phyloP scores from a whole-genome alignment of 2,113 vertebrate species.

The Spilogale gracilis region DNA sequence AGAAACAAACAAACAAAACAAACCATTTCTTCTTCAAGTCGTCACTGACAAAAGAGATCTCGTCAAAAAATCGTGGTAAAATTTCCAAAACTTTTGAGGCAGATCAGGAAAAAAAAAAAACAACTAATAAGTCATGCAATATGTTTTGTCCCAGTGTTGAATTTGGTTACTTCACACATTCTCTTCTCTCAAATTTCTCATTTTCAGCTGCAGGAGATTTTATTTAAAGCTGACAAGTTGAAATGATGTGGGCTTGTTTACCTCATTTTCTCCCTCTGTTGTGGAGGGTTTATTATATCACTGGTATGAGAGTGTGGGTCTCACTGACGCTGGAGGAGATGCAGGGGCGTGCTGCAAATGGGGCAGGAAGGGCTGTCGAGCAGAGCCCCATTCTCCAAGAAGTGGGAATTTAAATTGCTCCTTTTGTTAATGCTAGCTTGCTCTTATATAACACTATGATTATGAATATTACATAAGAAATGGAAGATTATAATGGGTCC shows the following conservation, averaged over 20 bases:
- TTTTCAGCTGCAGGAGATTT: slow-evolving; percentile 73
- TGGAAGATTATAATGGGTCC: slow-evolving; percentile 68
- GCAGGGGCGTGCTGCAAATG: slow-evolving; percentile 52
- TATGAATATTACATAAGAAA: slow-evolving; percentile 80
- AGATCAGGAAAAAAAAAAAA: slow-evolving; percentile 2
- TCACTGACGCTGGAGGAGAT: slow-evolving; percentile 46
- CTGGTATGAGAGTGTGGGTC: slow-evolving; percentile 60
- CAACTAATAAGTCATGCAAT: neutral
- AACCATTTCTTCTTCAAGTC: neutral
- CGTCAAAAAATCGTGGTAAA: slow-evolving; percentile 45
- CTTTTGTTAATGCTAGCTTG: slow-evolving; percentile 70
- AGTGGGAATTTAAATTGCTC: slow-evolving; percentile 71
- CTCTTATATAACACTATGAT: slow-evolving; percentile 77
- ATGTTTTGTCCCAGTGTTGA: slow-evolving; percentile 59
- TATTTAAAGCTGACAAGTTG: slow-evolving; percentile 81
- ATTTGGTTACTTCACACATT: slow-evolving; percentile 65
- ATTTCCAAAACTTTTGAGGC: slow-evolving; percentile 56
- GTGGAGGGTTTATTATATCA: slow-evolving; percentile 68
- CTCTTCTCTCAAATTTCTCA: slow-evolving; percentile 61
- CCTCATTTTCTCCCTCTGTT: slow-evolving; percentile 66
- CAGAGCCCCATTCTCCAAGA: slow-evolving; percentile 47
- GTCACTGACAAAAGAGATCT: neutral
- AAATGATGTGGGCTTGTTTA: slow-evolving; percentile 78
- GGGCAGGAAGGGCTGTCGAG: slow-evolving; percentile 64
- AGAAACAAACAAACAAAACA: neutral